Evolutionary conservation across 2,888 invertebrate species (phyloP).

Genomic region (Tanytarsus gracilentus): DNA sequence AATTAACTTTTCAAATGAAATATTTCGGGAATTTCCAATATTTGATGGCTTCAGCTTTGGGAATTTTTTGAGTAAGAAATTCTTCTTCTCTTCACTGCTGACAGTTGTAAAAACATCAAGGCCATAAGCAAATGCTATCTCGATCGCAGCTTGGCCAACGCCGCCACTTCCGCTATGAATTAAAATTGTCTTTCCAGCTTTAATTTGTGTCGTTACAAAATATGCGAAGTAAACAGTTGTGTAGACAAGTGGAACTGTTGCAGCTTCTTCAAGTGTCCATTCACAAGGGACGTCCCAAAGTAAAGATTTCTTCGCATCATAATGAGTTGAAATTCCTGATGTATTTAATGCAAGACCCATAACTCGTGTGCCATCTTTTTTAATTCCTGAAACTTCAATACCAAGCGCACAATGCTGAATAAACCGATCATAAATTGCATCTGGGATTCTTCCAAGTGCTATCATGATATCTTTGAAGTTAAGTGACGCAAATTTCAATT

Average conservation of each 20-base stretch:
- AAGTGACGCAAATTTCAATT: constrained; percentile 62
- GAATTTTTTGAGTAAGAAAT: constrained; percentile 46
- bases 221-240: constrained; percentile 47
- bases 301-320: constrained; percentile 53
- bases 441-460: constrained; percentile 75
- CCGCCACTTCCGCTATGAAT: constrained; percentile 51
- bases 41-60: constrained; percentile 45
- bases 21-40: constrained; percentile 72
- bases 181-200: constrained; percentile 38
- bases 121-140: constrained; percentile 49
- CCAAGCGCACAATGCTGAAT: constrained; percentile 59
- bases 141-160: constrained; percentile 61
- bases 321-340: constrained; percentile 47
- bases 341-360: constrained; percentile 53
- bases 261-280: constrained; percentile 60
- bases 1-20: constrained; percentile 72
- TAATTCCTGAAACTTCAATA: constrained; percentile 57
- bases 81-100: constrained; percentile 49
- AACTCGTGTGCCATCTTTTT: constrained; percentile 49
- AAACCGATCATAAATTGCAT: constrained; percentile 62
- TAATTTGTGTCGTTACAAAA: constrained; percentile 37
- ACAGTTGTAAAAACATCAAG: constrained; percentile 57
- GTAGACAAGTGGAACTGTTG: constrained; percentile 63
- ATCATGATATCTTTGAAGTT: constrained; percentile 89
- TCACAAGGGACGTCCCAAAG: constrained; percentile 55